Base-by-base conservation (phyloP, 92 coral and sea anemone genomes). In the Porites lobata region DNA sequence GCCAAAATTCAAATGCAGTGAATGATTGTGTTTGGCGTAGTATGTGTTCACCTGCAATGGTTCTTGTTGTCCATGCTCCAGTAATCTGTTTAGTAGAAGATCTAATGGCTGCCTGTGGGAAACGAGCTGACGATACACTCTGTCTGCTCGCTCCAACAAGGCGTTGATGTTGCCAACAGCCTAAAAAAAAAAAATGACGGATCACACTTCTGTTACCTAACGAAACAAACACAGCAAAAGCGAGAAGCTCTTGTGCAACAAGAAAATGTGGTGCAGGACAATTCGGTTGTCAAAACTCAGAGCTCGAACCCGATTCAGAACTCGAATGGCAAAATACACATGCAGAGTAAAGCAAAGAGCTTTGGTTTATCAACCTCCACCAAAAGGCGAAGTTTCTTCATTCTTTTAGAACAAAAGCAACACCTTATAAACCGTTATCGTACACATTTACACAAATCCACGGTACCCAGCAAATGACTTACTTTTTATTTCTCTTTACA, bases 91-190 rank as follows among this genome's bases (percentile, higher is more conserved):
- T 69, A 97, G 74, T 68, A 97, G 92, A 56, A 96, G 79, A 87
- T 97, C 99, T 70, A 97, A 89, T 9, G 99, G 99, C 61, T 96
- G 96, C 67, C 99, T 88, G 84, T 97, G 96, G 56, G 98, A 95
- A 58, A 96, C 98, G 17, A 97, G 80, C 87, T 97, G 99, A 14
- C 99, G 98, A 83, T 97, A 97, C 66, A 97, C 96, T 70, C 98
- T 96, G 77, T 97, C 99, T 59, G 99, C 99, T 26, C 98, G 96
- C 90, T 97, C 99, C 90, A 97, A 76, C 29, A 94, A 80, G 4
- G 98, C 90, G 79, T 97, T 97, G 94, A 97, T 97, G 72, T 94
- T 97, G 14, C 94, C 94, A 62, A 97, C 99, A 64, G 99, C 99
- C 99, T 97, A 38, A 29, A 82, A 0, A 22, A 21, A 21, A 22